Evolutionary conservation across 2,113 vertebrate species (phyloP).

Genomic region (Diadophis punctatus): DNA sequence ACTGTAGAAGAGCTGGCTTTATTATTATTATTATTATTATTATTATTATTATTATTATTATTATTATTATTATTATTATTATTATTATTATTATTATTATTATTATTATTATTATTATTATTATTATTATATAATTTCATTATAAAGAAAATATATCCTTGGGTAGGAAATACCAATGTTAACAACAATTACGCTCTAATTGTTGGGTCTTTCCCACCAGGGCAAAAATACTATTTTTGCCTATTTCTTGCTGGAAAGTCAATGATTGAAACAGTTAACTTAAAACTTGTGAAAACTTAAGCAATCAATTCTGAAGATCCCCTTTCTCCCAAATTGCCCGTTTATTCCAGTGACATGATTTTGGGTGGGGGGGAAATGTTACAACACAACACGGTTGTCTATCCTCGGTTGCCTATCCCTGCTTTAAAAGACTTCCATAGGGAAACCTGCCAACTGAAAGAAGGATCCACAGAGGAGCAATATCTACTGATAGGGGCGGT

Average conservation of each 20-base stretch:
- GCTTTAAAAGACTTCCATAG: neutral
- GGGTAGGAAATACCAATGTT: neutral
- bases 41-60: too few species aligned
- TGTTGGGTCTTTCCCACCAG: neutral
- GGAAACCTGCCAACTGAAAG: neutral
- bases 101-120: too few species aligned
- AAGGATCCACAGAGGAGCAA: neutral
- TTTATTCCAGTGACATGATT: neutral
- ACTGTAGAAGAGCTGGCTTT: neutral
- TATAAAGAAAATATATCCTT: neutral
- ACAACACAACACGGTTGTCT: neutral
- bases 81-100: too few species aligned
- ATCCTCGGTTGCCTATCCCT: neutral
- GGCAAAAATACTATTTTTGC: neutral
- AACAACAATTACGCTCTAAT: neutral
- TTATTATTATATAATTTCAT: neutral
- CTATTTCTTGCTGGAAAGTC: neutral
- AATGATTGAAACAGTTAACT: neutral
- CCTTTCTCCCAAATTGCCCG: neutral
- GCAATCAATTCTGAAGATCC: neutral
- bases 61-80: too few species aligned
- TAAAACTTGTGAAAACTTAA: neutral
- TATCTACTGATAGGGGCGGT: too few species aligned
- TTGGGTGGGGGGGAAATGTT: neutral
- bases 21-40: too few species aligned